These are phyloP conservation scores for Gallinago media DNA, from an alignment of 2,113 vertebrate genomes.

Conservation along the genomic window DNA sequence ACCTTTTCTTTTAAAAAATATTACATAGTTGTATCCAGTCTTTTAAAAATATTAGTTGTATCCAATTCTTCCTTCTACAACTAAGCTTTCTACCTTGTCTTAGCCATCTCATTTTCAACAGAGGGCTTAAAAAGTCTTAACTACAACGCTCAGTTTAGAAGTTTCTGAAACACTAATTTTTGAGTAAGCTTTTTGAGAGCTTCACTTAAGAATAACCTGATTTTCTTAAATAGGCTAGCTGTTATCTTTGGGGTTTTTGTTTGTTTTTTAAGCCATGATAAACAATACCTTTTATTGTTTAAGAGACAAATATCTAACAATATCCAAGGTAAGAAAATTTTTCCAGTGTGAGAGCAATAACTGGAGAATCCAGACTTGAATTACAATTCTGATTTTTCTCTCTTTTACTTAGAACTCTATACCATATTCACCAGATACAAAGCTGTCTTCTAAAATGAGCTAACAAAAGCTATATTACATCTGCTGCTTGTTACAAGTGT, in stretches of 20 bases:
- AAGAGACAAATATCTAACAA: not conserved
- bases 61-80: not conserved
- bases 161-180: not conserved
- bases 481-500: not conserved
- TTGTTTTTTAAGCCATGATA: not conserved
- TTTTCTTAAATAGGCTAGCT: not conserved
- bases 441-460: not conserved
- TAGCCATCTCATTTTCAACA: not conserved
- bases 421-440: not conserved
- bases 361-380: not conserved
- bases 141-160: not conserved
- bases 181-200: not conserved
- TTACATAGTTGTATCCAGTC: not conserved
- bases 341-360: not conserved
- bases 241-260: not conserved
- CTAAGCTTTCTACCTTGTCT: not conserved
- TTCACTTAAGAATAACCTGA: not conserved
- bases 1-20: not conserved
- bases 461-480: not conserved
- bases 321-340: not conserved
- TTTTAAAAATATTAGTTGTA: not conserved
- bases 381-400: not conserved
- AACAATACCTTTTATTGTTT: not conserved
- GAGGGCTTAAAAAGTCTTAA: not conserved
- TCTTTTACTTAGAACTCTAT: not conserved